Percentiles rank a stretch among this genome's conserved stretches.
These are phyloP conservation scores for Trichopoda pennipes DNA, from an alignment of 2,888 invertebrate genomes.

Conservation along the genomic window DNA sequence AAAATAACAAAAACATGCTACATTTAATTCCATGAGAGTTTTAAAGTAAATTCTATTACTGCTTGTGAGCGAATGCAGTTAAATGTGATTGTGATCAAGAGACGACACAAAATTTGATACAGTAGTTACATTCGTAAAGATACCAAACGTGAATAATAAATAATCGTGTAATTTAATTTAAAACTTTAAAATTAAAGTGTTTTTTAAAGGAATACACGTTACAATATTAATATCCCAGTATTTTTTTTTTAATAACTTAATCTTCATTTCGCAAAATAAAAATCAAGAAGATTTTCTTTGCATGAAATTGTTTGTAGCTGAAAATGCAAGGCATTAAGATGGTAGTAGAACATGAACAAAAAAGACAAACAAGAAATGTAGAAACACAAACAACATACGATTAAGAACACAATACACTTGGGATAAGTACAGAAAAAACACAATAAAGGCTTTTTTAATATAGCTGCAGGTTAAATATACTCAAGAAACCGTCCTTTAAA, in stretches of 20 bases:
- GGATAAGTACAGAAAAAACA: constrained; percentile 23
- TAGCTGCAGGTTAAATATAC: constrained; percentile 8
- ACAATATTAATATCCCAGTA: neutral
- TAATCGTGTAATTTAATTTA: too few relatives aligned
- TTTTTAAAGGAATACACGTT: too few relatives aligned
- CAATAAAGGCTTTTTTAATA: constrained; percentile 11
- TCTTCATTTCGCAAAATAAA: neutral
- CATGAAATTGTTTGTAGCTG: neutral
- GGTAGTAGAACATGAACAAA: neutral
- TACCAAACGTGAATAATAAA: too few relatives aligned
- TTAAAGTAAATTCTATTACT: too few relatives aligned
- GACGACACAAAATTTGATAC: too few relatives aligned
- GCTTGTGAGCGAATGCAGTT: too few relatives aligned
- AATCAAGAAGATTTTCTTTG: neutral
- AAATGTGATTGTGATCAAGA: too few relatives aligned
- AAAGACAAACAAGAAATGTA: neutral
- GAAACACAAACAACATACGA: constrained; percentile 22
- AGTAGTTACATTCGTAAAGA: too few relatives aligned
- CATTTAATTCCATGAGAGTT: too few relatives aligned
- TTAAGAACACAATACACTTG: constrained; percentile 31
- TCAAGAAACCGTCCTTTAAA: neutral
- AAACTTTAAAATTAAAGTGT: too few relatives aligned
- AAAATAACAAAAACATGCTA: too few relatives aligned
- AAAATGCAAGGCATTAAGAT: neutral
- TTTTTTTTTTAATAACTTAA: neutral